Conservation (phyloP, 1,140 invertebrate species). For the Sarcophaga bullata region DNA sequence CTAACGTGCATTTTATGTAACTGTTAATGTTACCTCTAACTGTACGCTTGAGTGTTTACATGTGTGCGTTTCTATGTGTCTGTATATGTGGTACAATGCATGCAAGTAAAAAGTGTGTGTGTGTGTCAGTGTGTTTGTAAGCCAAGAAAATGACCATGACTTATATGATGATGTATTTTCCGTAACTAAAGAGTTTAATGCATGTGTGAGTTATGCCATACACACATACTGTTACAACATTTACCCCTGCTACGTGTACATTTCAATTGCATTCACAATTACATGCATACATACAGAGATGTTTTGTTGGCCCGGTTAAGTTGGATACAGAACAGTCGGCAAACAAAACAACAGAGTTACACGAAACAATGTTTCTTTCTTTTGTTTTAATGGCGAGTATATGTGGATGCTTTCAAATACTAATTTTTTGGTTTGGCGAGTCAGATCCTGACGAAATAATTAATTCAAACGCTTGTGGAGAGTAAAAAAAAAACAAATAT, state of each 20-base stretch:
- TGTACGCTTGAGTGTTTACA: not conserved
- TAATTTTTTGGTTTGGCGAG: too few relatives aligned
- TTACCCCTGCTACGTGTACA: not conserved
- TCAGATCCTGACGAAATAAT: too few relatives aligned
- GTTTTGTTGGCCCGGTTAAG: not conserved
- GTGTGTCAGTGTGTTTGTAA: not conserved
- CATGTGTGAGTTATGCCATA: not conserved
- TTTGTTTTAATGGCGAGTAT: too few relatives aligned
- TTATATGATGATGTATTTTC: constrained; percentile 39
- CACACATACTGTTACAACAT: not conserved
- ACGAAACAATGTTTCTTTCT: too few relatives aligned
- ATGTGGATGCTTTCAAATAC: too few relatives aligned
- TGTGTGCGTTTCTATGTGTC: not conserved
- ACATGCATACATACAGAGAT: not conserved
- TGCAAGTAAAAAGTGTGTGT: not conserved
- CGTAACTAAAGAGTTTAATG: constrained; percentile 21
- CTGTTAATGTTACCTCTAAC: not conserved
- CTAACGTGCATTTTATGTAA: not conserved
- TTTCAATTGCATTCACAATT: too few relatives aligned
- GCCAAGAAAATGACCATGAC: constrained; percentile 37
- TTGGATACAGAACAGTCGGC: too few relatives aligned
- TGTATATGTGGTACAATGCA: not conserved
- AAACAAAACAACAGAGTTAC: too few relatives aligned
- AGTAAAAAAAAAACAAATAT: too few relatives aligned
- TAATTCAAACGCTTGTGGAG: too few relatives aligned